A percentile compares a stretch with the other conserved stretches of the same genome.
Conservation (phyloP, 2,113 vertebrate genomes). For the Riparia riparia region DNA sequence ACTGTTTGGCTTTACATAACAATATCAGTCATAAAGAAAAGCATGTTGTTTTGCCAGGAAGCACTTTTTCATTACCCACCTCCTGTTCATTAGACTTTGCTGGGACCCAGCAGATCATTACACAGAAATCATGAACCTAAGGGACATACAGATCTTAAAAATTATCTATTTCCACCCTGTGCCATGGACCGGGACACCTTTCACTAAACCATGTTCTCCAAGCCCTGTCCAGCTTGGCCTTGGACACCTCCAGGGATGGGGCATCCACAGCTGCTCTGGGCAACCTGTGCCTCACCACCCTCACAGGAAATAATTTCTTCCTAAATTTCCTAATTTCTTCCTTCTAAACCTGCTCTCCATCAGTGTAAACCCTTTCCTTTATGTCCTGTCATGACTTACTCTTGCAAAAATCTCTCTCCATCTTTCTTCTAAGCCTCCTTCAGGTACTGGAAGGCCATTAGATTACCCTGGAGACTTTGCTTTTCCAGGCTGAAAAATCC, state of each 20-base stretch:
- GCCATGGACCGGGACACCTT: not conserved
- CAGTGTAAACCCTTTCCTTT: not conserved
- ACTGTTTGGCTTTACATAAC: not conserved
- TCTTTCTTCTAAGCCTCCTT: not conserved
- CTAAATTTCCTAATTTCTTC: not conserved
- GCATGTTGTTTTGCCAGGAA: not conserved
- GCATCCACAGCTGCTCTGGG: not conserved
- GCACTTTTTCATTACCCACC: not conserved
- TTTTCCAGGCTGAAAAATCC: not conserved
- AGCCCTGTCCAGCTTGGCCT: not conserved
- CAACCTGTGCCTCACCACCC: not conserved
- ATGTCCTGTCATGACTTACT: not conserved
- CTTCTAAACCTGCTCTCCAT: not conserved
- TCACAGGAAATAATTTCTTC: not conserved
- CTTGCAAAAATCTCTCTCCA: not conserved
- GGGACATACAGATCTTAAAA: rapidly evolving
- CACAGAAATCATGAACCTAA: rapidly evolving
- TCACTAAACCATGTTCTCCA: not conserved
- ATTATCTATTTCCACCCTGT: rapidly evolving
- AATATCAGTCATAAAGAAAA: not conserved
- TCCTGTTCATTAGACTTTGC: not conserved
- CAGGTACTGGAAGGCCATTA: not conserved
- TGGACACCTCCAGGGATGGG: not conserved
- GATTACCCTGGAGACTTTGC: not conserved
- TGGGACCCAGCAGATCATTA: not conserved